Percentiles rank a stretch among this genome's conserved stretches.
Evolutionary conservation across 2,888 invertebrate species (phyloP).

Genomic region (Gandaritis pyraliata): DNA sequence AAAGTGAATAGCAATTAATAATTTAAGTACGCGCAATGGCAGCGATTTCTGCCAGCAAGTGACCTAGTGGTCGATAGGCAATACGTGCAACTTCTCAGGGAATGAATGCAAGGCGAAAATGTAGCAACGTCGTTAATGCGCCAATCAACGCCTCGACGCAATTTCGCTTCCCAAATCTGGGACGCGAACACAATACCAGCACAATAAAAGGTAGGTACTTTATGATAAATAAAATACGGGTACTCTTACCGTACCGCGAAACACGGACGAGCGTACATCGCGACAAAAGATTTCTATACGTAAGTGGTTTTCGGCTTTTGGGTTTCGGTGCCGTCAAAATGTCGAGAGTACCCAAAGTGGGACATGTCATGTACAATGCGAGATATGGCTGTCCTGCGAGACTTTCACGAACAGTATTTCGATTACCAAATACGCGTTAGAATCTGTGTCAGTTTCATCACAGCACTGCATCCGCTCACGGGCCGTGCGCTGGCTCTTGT

Average conservation of each 20-base stretch:
- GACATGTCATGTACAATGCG: constrained; percentile 75
- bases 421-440: constrained; percentile 84
- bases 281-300: constrained; percentile 67
- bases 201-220: constrained; percentile 35
- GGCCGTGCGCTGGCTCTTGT: constrained; percentile 65
- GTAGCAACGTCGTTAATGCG: constrained; percentile 75
- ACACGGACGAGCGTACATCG: constrained; percentile 50
- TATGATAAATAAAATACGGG: constrained; percentile 43
- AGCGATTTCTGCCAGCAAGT: constrained; percentile 58
- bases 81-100: constrained; percentile 76
- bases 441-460: constrained; percentile 84
- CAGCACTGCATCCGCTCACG: constrained; percentile 76
- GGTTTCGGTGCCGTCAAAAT: constrained; percentile 78
- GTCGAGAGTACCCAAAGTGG: constrained; percentile 73
- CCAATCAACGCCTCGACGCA: constrained; percentile 73
- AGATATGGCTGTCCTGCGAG: constrained; percentile 79
- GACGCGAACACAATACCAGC: constrained; percentile 66
- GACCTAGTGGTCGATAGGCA: constrained; percentile 75
- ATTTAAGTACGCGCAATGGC: constrained; percentile 41
- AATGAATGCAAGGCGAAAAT: constrained; percentile 80
- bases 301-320: constrained; percentile 67
- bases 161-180: constrained; percentile 79
- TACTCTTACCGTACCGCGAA: constrained; percentile 59
- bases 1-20: constrained; percentile 30
- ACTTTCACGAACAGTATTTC: constrained; percentile 82